These are phyloP conservation scores for Griposia aprilina DNA, from an alignment of 2,888 invertebrate genomes.

Conservation along the genomic window DNA sequence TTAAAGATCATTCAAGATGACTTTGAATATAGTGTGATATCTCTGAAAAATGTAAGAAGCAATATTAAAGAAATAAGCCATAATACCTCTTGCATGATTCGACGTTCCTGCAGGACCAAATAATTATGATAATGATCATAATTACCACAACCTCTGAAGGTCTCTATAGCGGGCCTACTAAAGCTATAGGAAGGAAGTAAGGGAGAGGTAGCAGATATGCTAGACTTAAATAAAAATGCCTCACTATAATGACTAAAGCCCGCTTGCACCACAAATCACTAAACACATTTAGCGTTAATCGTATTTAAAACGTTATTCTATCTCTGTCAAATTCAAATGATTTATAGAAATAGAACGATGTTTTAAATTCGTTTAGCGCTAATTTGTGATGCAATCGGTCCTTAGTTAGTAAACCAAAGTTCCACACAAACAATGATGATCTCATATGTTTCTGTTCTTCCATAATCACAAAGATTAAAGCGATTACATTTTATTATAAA, in stretches of 20 bases:
- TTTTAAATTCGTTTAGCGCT: too few species aligned
- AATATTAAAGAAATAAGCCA: not conserved
- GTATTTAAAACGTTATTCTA: too few species aligned
- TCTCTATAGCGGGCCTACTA: not conserved
- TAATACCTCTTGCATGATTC: too few species aligned
- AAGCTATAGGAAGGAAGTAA: not conserved
- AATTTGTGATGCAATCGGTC: too few species aligned
- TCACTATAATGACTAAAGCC: conserved; percentile 2
- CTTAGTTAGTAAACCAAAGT: not conserved
- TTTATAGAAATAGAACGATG: too few species aligned
- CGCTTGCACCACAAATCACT: too few species aligned
- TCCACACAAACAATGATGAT: conserved; percentile 25
- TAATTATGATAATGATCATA: not conserved
- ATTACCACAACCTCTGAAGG: not conserved
- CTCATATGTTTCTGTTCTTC: conserved; percentile 19
- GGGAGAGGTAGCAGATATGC: not conserved
- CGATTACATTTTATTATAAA: conserved; percentile 7
- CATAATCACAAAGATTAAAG: conserved; percentile 16
- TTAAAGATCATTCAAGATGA: not conserved
- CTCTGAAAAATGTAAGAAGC: not conserved
- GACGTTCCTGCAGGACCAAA: too few species aligned
- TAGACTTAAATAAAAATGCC: not conserved
- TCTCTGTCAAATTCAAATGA: too few species aligned
- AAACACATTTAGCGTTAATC: too few species aligned
- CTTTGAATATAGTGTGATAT: not conserved